These are phyloP conservation scores for Poecilia latipinna DNA, from an alignment of 2,113 vertebrate genomes.

Conservation along the genomic window DNA sequence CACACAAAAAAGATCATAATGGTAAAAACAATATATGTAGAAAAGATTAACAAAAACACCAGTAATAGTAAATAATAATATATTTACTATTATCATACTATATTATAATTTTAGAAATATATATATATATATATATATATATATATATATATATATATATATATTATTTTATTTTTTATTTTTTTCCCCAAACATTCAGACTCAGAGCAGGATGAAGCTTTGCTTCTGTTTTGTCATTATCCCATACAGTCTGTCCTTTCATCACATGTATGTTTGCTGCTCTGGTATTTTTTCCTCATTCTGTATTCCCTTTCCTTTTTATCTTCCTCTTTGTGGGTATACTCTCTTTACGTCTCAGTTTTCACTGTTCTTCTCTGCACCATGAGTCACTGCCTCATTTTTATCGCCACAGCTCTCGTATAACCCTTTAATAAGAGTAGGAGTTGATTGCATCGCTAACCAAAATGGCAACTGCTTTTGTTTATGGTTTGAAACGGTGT, in stretches of 20 bases:
- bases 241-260: not conserved
- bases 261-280: not conserved
- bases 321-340: conserved; percentile 26
- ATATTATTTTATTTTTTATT: too few relatives aligned
- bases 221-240: not conserved
- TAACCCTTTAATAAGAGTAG: conserved; percentile 35
- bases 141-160: too few relatives aligned
- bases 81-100: too few relatives aligned
- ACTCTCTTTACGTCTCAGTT: not conserved
- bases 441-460: conserved; percentile 42
- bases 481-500: conserved; percentile 12
- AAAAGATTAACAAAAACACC: too few relatives aligned
- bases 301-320: conserved; percentile 26
- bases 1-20: too few relatives aligned
- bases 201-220: not conserved
- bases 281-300: conserved; percentile 26
- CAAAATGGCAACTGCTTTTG: conserved; percentile 14
- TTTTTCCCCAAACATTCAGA: too few relatives aligned
- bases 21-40: too few relatives aligned
- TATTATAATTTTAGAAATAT: too few relatives aligned
- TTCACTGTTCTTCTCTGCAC: conserved; percentile 13
- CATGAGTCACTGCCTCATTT: conserved; percentile 38
- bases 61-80: too few relatives aligned
- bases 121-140: too few relatives aligned
- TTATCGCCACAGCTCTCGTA: conserved; percentile 22